Base-by-base conservation (phyloP, 2,797 vertebrate genomes). In the Sebastiscus tertius region DNA sequence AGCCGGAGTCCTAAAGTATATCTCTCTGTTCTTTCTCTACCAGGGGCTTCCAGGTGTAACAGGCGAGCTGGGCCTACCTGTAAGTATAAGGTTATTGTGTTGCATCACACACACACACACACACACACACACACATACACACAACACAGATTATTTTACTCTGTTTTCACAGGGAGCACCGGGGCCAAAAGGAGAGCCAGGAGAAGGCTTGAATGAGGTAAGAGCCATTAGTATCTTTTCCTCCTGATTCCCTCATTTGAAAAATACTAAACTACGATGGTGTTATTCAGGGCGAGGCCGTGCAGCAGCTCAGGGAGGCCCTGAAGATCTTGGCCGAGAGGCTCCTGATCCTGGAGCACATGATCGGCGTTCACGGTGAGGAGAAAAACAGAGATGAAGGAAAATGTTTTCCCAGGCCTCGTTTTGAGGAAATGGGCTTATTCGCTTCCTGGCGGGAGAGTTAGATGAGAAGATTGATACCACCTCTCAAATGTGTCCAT, bases 271-370 rank as follows among this genome's bases (percentile, higher is more conserved):
- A 78, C 71, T 59, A 7, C 71, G 42, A 26, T 16, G 36, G 16
- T 82, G n/a, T 14, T 88, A 12, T 81, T 63, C 91, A 98, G 97
- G 96, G 96, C 0, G 97, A 99, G 81, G 97, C 96, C 2, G 93
- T 99, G 31, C 97, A 97, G 79, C 98, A 99, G 86, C 96, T 99
- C 84, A 96, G 97, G 77, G 98, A 99, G 88, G 98, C 98, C 22
- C 94, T 99, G 89, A 99, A 99, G 95, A 99, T 99, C 94, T 95
- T 99, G 93, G 98, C 98, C 0, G 98, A 99, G 95, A 93, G 98
- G 61, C 97, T 99, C 60, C 95, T 99, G 86, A 99, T 99, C 92
- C 95, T 99, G 92, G 98, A 99, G 87, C 98, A 99, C 93, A 99
- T 99, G 97, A 98, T 99, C 5, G 98, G 98, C 67, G 90, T 99